These are phyloP conservation scores for Zenarchopterus dispar DNA, from an alignment of 2,797 vertebrate genomes.

Conservation along the genomic window DNA sequence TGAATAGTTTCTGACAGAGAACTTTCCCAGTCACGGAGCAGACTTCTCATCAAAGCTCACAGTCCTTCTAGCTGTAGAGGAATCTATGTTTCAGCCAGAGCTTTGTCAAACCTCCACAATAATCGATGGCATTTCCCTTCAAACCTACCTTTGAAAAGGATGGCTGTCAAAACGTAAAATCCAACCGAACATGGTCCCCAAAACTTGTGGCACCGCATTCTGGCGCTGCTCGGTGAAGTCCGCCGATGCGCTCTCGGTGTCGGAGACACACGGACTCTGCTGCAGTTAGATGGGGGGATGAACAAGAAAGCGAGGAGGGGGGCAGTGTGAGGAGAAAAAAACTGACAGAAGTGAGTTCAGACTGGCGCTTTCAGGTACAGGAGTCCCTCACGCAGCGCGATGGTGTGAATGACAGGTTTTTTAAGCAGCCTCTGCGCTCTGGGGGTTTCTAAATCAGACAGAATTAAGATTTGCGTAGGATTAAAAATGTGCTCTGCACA, in stretches of 20 bases:
- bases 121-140: neutral
- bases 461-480: too few species aligned
- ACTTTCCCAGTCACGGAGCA: too few species aligned
- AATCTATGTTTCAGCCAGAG: neutral
- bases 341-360: constrained; percentile 30
- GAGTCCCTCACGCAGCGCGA: neutral
- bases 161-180: constrained; percentile 65
- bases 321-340: constrained; percentile 1
- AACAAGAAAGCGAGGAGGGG: constrained; percentile 39
- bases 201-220: constrained; percentile 74
- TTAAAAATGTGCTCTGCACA: too few species aligned
- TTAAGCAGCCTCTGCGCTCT: too few species aligned
- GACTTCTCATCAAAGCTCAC: too few species aligned
- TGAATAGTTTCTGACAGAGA: too few species aligned
- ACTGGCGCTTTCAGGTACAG: constrained; percentile 23
- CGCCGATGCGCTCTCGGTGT: constrained; percentile 27
- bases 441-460: too few species aligned
- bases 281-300: constrained; percentile 31
- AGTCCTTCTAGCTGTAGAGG: too few species aligned
- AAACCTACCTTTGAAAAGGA: constrained; percentile 74
- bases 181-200: constrained; percentile 64
- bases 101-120: neutral
- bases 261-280: constrained; percentile 26
- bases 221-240: constrained; percentile 41
- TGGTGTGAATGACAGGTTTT: too few species aligned